Base-by-base conservation (phyloP, 2,797 vertebrate genomes). In the Trematomus bernacchii region DNA sequence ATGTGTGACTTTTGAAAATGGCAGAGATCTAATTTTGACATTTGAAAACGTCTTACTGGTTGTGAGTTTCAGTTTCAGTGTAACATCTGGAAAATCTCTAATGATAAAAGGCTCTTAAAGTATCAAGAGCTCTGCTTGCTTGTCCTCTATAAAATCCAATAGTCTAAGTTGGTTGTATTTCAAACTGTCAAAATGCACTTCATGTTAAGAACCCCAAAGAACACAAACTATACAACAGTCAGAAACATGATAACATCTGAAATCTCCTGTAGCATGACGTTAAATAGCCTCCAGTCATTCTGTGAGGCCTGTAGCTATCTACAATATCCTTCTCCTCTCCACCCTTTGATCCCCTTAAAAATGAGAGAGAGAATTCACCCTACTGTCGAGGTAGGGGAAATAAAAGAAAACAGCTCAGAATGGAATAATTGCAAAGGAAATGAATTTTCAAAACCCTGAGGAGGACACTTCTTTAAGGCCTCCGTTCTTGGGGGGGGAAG, bases 371-470 rank as follows among this genome's bases (percentile, higher is more conserved):
- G 85, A 82, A 87, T 74, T 72, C 77, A 74, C 53, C 71, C 60
- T 37, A 27, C 64, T 79, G 84, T 86, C 79, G 83, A 87, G 70
- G 67, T 75, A 50, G 30, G 73, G 80, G 61, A 75, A 89, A 86
- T 80, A 84, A 85, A 90, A 86, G 73, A 89, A 92, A 93, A 90
- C 86, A 90, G 71, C 75, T 84, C 77, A 67, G 71, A 87, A 87
- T 91, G 86, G 85, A 91, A 92, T 90, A 91, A 93, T 89, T 91
- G 76, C 59, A 69, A 85, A 86, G 86, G 87, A 94, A 94, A 93
- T 94, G 62, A 89, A 91, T 93, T 93, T 37, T 87, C 62, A 87
- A 93, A 91, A 87, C 90, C 85, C 84, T 0, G 33, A 89, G 90
- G 92, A 92, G 73, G 65, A 84, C 85, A 86, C 83, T 87, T 89